Base-by-base conservation (phyloP, 2,797 vertebrate species). In the Chromobotia macracanthus region DNA sequence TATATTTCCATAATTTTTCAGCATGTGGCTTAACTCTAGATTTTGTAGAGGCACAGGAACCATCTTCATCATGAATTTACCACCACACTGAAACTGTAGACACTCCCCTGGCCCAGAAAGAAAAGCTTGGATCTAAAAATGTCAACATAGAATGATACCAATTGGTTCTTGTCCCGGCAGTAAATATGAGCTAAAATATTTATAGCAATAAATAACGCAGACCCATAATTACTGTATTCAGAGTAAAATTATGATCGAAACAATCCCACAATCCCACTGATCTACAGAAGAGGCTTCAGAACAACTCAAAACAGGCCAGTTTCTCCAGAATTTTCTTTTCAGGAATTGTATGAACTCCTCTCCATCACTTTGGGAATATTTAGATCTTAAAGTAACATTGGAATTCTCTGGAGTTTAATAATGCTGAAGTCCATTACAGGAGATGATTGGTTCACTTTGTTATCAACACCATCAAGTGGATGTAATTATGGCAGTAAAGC, bases 111-210 rank as follows among this genome's bases (percentile, higher is more conserved):
- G 61, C 38, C 16, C 15, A 12, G 46, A 38, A 11, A 23, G 48
- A 23, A 64, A 51, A 25, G 9, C 19, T 51, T 16, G 28, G 2
- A 19, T 48, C n/a, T 64, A 55, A 75, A 65, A 55, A 55, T 10
- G 19, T 64, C 72, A 64, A 41, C 7, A 28, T 13, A 53, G 25
- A 71, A 13, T 3, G 31, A 35, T 16, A 23, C n/a, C n/a, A 3
- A 35, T 64, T 31, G 72, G 16, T 5, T 75, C 9, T 55, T 55
- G n/a, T 35, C 60, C 75, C 65, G 19, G 65, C 74, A 44, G 18
- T 66, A 68, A 68, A 76, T 76, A 76, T 77, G 63, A 58, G 51
- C 75, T 48, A 53, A 48, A 68, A 60, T 77, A 77, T 67, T 68
- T 19, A 58, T 58, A 68, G 64, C 35, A 28, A 48, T 77, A 77